Base-by-base conservation (phyloP, 2,797 vertebrate genomes). In the Halcyon smyrnensis region DNA sequence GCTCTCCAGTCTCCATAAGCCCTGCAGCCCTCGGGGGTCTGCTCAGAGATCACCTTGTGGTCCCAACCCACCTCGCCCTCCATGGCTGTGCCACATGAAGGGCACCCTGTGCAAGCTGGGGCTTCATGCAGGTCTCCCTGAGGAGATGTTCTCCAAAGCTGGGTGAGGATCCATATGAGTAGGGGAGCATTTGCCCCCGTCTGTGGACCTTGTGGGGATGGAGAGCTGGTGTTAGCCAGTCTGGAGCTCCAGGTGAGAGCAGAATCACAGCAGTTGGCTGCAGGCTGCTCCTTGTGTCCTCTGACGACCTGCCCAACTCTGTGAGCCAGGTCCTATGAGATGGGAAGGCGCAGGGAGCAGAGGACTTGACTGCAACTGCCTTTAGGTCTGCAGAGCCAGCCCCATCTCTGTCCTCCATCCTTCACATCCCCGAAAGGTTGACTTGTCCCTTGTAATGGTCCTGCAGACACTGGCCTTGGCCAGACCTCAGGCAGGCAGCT, bases 11-110 rank as follows among this genome's bases (percentile, higher is more conserved):
- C 20, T 64, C 71, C 0, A 0, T 0, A 3, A 71, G 50, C 45
- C 34, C 59, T 67, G 65, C 71, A 68, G 67, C n/a, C 68, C n/a
- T 20, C 0, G 0, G 25, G 65, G 24, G 4, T n/a, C 75, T 80
- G 62, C 57, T 74, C 34, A 34, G 27, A 19, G 45, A 12, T 92
- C 21, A 68, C 34, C 15, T 8, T 30, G 48, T 60, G 64, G 32
- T 43, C 28, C 48, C 46, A 45, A 34, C 7, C 8, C 18, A 14
- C 8, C 53, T 48, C 57, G 11, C 8, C 28, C 17, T 50, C 43
- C 0, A 0, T 36, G n/a, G 34, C 60, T 24, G n/a, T 27, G 56
- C 51, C 19, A 43, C 0, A 0, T 62, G 63, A 51, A 56, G 63
- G 63, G 28, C 25, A 25, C 20, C 15, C 30, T 1, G 2, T 53